These are phyloP conservation scores for Dexiosoma caninum DNA, from an alignment of 2,888 invertebrate genomes.

Conservation along the genomic window DNA sequence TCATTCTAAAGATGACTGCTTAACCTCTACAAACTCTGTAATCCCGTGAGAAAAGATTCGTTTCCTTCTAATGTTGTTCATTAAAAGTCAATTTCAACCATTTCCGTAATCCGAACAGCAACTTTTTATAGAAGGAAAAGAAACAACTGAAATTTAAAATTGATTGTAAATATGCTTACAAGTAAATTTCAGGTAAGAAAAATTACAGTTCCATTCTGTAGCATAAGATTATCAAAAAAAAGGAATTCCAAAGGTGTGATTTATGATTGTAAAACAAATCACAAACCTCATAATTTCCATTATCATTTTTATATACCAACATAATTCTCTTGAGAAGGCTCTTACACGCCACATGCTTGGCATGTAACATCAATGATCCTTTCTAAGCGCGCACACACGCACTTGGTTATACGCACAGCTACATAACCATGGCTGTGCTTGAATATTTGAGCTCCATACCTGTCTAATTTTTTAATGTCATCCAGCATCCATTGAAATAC, in stretches of 20 bases:
- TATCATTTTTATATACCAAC: neutral
- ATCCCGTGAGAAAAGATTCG: too few relatives aligned
- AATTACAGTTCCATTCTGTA: too few relatives aligned
- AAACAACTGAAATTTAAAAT: too few relatives aligned
- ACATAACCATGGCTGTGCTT: neutral
- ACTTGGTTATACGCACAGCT: neutral
- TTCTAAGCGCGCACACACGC: too few relatives aligned
- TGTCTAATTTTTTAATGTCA: slow-evolving; percentile 51
- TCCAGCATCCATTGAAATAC: slow-evolving; percentile 49
- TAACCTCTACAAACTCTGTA: too few relatives aligned
- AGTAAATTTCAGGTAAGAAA: too few relatives aligned
- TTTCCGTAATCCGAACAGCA: too few relatives aligned
- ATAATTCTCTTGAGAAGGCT: neutral
- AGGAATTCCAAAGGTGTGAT: neutral
- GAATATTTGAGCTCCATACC: slow-evolving; percentile 4
- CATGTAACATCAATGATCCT: neutral
- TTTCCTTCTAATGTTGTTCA: too few relatives aligned
- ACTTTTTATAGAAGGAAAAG: too few relatives aligned
- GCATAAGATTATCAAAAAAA: neutral
- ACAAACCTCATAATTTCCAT: neutral
- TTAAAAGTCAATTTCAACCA: too few relatives aligned
- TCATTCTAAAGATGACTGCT: too few relatives aligned
- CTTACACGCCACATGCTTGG: neutral
- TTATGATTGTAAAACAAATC: slow-evolving; percentile 5
- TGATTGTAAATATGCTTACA: too few relatives aligned